A percentile compares a stretch with the other conserved stretches of the same genome.
phyloP scores from a whole-genome alignment of 2,113 vertebrate species.

The Climacteris rufus region DNA sequence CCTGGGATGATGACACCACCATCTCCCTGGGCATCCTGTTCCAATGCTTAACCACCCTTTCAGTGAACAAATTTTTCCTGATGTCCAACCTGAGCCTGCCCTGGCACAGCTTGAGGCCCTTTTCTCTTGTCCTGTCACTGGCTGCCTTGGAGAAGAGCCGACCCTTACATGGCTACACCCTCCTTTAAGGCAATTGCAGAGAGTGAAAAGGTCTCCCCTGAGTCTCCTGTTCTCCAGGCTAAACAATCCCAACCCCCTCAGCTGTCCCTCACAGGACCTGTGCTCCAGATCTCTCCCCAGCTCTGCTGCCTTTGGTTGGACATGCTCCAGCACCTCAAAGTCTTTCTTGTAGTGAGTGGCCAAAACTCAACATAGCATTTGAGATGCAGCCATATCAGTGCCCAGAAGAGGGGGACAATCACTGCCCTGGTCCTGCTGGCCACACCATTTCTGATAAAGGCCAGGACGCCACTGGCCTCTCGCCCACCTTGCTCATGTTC shows the following conservation, averaged over 20 bases:
- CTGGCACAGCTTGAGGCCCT: not conserved
- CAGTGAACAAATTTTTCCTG: not conserved
- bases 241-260: not conserved
- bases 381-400: not conserved
- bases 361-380: not conserved
- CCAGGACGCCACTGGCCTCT: fast-evolving
- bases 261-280: not conserved
- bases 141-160: not conserved
- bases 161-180: not conserved
- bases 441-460: fast-evolving
- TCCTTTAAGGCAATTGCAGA: not conserved
- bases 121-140: not conserved
- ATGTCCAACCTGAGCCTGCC: not conserved
- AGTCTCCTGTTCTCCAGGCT: not conserved
- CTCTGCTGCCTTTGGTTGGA: not conserved
- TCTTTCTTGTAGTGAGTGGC: not conserved
- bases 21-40: not conserved
- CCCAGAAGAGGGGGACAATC: not conserved
- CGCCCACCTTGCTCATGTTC: not conserved
- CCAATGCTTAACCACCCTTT: not conserved
- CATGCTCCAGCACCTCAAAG: fast-evolving
- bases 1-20: not conserved
- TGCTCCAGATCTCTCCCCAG: not conserved
- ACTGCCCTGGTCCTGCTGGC: not conserved
- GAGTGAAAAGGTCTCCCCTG: not conserved